A percentile compares a stretch with the other conserved stretches of the same genome.
These are phyloP conservation scores for Rutpela maculata DNA, from an alignment of 2,888 invertebrate species.

Conservation along the genomic window DNA sequence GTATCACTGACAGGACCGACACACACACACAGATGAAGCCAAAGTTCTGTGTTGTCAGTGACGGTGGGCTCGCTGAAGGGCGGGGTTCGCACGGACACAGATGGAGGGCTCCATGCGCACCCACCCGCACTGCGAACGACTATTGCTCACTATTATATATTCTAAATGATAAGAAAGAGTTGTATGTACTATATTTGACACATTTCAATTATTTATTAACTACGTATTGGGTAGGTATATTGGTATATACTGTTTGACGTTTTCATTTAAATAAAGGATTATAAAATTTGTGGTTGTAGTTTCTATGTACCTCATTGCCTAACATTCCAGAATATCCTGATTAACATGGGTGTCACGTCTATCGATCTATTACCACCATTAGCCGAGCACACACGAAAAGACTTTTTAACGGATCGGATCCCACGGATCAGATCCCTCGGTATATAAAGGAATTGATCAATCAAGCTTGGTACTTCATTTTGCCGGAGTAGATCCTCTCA, in stretches of 20 bases:
- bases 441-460: too few relatives aligned
- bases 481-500: too few relatives aligned
- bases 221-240: constrained; percentile 73
- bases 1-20: constrained; percentile 43
- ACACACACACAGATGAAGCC: constrained; percentile 51
- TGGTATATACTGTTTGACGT: constrained; percentile 72
- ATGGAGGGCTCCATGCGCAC: constrained; percentile 63
- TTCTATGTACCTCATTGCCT: background rate
- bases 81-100: constrained; percentile 61
- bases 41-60: constrained; percentile 70
- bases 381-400: too few relatives aligned
- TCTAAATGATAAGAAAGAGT: constrained; percentile 74
- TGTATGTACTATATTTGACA: constrained; percentile 73
- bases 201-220: constrained; percentile 70
- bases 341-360: too few relatives aligned
- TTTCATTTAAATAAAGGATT: constrained; percentile 73
- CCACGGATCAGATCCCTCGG: too few relatives aligned
- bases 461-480: too few relatives aligned
- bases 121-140: constrained; percentile 71
- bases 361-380: too few relatives aligned
- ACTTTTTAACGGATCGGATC: too few relatives aligned
- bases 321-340: too few relatives aligned
- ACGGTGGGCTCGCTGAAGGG: constrained; percentile 71
- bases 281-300: constrained; percentile 33
- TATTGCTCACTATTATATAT: constrained; percentile 75